These are phyloP conservation scores for Creontiades dilutus DNA, from an alignment of 2,888 invertebrate species.

Conservation along the genomic window DNA sequence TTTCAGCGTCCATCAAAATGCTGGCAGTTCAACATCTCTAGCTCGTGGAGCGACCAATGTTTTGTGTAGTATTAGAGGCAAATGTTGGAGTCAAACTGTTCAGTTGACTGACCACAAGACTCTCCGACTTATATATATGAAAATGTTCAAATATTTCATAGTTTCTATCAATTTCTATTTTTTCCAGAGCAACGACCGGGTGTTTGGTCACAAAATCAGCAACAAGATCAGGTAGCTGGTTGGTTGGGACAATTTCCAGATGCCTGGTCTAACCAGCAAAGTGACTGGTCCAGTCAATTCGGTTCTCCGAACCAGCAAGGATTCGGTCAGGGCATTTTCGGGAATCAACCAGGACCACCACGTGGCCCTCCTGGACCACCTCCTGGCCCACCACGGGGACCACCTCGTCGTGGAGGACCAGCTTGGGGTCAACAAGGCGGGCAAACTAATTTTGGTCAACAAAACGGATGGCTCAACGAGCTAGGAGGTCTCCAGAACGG, in stretches of 20 bases:
- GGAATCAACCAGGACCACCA: neutral
- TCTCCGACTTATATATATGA: too few species aligned
- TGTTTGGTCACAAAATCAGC: neutral
- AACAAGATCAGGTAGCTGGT: too few species aligned
- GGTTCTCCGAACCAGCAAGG: neutral
- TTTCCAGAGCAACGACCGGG: neutral
- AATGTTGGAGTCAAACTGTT: too few species aligned
- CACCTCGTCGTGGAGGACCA: slow-evolving; percentile 7
- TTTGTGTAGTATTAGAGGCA: too few species aligned
- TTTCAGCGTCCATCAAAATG: too few species aligned
- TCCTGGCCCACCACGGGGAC: neutral
- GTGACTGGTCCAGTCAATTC: neutral
- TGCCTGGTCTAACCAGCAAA: neutral
- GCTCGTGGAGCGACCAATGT: too few species aligned
- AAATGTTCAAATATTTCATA: too few species aligned
- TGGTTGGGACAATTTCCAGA: neutral
- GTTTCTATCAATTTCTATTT: too few species aligned
- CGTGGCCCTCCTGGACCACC: neutral
- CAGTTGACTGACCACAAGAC: too few species aligned
- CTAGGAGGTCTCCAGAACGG: neutral
- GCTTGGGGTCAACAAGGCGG: too few species aligned
- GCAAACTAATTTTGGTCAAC: too few species aligned
- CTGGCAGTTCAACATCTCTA: too few species aligned
- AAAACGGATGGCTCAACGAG: neutral
- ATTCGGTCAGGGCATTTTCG: neutral